A percentile compares a stretch with the other conserved stretches of the same genome.
phyloP scores from a whole-genome alignment of 2,797 vertebrate species.

The Manis crassicaudata region DNA sequence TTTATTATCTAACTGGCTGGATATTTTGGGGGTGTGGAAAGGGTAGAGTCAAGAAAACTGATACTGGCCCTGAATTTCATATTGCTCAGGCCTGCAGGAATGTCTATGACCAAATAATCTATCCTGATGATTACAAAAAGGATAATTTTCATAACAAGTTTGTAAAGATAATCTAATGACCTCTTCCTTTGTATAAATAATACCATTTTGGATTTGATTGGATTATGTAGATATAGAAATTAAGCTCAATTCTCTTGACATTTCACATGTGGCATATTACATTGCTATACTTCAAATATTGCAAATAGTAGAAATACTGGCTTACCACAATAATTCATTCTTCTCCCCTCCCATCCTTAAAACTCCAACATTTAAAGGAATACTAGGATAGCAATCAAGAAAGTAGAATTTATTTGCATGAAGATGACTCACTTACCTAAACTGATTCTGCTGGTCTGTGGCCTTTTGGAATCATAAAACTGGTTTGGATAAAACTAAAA shows the following conservation, averaged over 20 bases:
- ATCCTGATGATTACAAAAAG: slow-evolving; percentile 2
- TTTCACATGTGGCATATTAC: slow-evolving; percentile 16
- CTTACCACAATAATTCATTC: slow-evolving; percentile 22
- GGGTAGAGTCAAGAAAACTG: neutral
- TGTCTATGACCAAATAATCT: neutral
- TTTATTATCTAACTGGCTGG: neutral
- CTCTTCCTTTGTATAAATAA: slow-evolving; percentile 52
- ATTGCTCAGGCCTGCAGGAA: neutral
- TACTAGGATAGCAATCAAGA: neutral
- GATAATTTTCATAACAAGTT: slow-evolving; percentile 14
- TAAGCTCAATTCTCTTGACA: slow-evolving; percentile 3
- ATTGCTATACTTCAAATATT: neutral
- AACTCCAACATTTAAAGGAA: slow-evolving; percentile 16
- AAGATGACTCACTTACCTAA: slow-evolving; percentile 64
- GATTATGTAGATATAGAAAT: neutral
- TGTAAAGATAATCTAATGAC: slow-evolving; percentile 16
- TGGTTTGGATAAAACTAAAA: slow-evolving; percentile 65
- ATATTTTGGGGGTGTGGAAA: neutral
- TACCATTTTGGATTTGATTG: slow-evolving; percentile 15
- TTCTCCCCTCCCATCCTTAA: neutral
- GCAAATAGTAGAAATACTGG: neutral
- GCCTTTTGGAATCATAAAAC: slow-evolving; percentile 52
- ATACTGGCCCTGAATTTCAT: neutral
- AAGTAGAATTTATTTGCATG: slow-evolving; percentile 14
- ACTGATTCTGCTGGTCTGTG: slow-evolving; percentile 20